phyloP scores from a whole-genome alignment of 2,888 invertebrate genomes.

The Xylocampa areola region DNA sequence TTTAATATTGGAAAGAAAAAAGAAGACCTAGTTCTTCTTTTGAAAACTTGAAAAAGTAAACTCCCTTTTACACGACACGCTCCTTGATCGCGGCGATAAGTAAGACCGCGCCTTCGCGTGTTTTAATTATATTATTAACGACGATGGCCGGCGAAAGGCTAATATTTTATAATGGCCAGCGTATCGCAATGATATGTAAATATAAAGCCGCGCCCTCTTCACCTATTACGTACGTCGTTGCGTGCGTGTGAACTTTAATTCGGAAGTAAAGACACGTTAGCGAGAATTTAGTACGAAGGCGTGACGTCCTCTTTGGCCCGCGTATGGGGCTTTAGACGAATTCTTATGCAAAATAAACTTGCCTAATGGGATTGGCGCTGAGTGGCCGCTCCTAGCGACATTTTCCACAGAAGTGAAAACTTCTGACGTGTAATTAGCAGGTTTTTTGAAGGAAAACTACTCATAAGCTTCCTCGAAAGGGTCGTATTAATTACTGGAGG shows the following conservation, averaged over 20 bases:
- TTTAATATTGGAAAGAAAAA: slow-evolving; percentile 1
- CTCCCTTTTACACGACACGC: slow-evolving; percentile 64
- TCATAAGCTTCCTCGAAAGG: slow-evolving; percentile 88
- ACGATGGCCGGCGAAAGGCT: slow-evolving; percentile 84
- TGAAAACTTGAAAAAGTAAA: slow-evolving; percentile 36
- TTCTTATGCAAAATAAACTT: slow-evolving; percentile 74
- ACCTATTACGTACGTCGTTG: slow-evolving; percentile 78
- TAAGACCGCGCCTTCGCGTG: slow-evolving; percentile 86
- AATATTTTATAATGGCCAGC: slow-evolving; percentile 87
- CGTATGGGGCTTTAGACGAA: slow-evolving; percentile 66
- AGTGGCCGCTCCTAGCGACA: slow-evolving; percentile 64
- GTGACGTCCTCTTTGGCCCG: slow-evolving; percentile 75
- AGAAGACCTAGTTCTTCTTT: slow-evolving; percentile 8
- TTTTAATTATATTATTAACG: slow-evolving; percentile 90
- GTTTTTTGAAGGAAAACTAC: slow-evolving; percentile 87
- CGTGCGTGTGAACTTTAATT: slow-evolving; percentile 86
- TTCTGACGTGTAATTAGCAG: slow-evolving; percentile 85
- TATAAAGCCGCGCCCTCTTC: slow-evolving; percentile 82
- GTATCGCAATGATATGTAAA: slow-evolving; percentile 90
- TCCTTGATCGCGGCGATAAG: slow-evolving; percentile 85
- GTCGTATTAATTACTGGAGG: slow-evolving; percentile 88
- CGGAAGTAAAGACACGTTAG: slow-evolving; percentile 85
- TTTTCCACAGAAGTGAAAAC: slow-evolving; percentile 65
- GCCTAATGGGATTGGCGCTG: slow-evolving; percentile 70
- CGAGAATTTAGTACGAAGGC: slow-evolving; percentile 80